Conservation (phyloP, 2,888 invertebrate species). For the Hirtodrosophila alboralis region DNA sequence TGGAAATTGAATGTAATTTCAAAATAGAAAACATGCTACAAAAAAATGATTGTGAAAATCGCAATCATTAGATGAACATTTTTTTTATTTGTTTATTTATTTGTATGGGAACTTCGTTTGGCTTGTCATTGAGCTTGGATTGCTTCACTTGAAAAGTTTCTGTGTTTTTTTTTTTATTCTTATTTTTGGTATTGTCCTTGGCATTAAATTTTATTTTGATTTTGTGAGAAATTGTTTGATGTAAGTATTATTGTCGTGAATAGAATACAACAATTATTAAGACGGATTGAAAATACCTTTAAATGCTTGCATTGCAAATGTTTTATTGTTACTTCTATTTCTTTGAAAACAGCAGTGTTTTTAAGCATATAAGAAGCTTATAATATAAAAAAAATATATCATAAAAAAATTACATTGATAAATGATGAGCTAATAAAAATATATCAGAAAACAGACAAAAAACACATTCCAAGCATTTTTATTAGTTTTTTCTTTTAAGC, state of each 20-base stretch:
- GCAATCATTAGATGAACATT: constrained; percentile 55
- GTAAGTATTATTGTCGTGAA: too few species aligned
- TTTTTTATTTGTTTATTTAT: constrained; percentile 12
- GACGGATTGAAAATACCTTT: too few species aligned
- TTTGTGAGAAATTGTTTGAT: background rate
- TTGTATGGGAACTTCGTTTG: constrained; percentile 26
- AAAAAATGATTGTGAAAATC: constrained; percentile 53
- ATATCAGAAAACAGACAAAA: too few species aligned
- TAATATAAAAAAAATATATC: too few species aligned
- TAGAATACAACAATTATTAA: too few species aligned
- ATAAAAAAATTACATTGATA: too few species aligned
- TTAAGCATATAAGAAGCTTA: too few species aligned
- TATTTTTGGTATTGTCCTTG: constrained; percentile 15
- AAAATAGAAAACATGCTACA: constrained; percentile 36
- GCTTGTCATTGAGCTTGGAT: constrained; percentile 20
- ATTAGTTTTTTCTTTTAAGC: too few species aligned
- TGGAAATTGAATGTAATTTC: constrained; percentile 17
- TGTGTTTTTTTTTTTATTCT: too few species aligned
- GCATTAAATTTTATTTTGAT: constrained; percentile 23
- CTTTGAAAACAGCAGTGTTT: background rate
- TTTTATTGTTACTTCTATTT: too few species aligned
- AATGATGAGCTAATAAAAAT: background rate
- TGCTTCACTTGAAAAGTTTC: constrained; percentile 11
- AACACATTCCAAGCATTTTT: too few species aligned
- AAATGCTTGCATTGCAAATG: background rate